These are phyloP conservation scores for Semicossyphus pulcher DNA, from an alignment of 2,113 vertebrate genomes.

Conservation along the genomic window DNA sequence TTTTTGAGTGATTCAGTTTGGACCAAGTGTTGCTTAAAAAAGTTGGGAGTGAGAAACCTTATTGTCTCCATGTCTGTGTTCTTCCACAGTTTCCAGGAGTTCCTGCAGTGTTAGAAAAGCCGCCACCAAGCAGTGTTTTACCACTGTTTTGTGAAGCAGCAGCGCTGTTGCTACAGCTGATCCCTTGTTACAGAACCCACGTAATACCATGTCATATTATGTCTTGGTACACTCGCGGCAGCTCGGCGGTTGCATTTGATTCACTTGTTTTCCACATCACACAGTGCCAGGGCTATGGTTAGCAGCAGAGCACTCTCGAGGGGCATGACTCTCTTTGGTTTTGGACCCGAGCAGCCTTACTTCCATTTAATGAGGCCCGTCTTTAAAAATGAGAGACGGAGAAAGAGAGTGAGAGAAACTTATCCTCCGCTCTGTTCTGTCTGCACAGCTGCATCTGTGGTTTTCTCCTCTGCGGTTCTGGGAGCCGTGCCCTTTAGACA, in stretches of 20 bases:
- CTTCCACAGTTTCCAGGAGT: constrained; percentile 2
- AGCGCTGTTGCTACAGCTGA: constrained; percentile 58
- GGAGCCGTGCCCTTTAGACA: constrained; percentile 65
- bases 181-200: constrained; percentile 50
- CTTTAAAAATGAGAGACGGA: constrained; percentile 55
- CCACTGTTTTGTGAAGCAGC: constrained; percentile 40
- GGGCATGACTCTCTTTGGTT: constrained; percentile 74
- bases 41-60: neutral
- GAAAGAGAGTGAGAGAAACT: constrained; percentile 64
- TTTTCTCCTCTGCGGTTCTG: constrained; percentile 78
- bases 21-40: neutral
- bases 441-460: constrained; percentile 80
- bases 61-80: neutral
- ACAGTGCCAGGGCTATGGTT: constrained; percentile 63
- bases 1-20: neutral
- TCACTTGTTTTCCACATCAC: constrained; percentile 73
- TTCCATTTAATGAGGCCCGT: constrained; percentile 72
- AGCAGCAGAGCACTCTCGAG: constrained; percentile 63
- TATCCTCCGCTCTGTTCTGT: constrained; percentile 62
- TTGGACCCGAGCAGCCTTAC: constrained; percentile 63
- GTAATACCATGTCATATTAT: constrained; percentile 57
- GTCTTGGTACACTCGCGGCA: constrained; percentile 54
- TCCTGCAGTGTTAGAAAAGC: neutral
- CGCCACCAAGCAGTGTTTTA: constrained; percentile 8
- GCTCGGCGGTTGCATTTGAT: constrained; percentile 63